A percentile compares a stretch with the other conserved stretches of the same genome.
Conservation (phyloP, 2,113 vertebrate species). For the Pomatorhinus ruficollis region DNA sequence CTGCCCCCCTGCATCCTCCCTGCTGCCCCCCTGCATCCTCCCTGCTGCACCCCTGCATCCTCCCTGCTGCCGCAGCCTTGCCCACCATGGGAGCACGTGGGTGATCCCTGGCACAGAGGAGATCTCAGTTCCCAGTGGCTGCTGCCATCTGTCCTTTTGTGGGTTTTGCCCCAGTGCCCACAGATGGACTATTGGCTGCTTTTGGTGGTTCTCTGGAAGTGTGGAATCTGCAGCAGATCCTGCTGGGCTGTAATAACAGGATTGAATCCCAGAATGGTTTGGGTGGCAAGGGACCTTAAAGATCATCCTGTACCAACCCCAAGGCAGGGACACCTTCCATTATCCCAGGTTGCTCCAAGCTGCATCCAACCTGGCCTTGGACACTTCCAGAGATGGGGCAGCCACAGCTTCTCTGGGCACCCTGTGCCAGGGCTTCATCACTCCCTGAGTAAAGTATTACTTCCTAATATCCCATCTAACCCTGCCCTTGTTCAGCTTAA, state of each 20-base stretch:
- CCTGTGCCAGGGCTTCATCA: neutral
- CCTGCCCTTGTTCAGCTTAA: neutral
- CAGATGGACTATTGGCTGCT: neutral
- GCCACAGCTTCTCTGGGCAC: neutral
- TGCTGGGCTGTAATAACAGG: neutral
- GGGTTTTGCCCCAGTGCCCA: fast-evolving
- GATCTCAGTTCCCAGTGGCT: neutral
- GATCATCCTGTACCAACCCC: neutral
- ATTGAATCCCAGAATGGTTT: neutral
- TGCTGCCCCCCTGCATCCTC: neutral
- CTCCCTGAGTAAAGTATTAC: neutral
- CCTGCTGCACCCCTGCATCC: neutral
- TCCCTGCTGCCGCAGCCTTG: neutral
- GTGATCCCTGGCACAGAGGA: neutral
- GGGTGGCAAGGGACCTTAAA: neutral
- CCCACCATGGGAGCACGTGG: fast-evolving
- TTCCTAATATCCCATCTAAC: neutral
- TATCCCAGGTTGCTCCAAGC: neutral
- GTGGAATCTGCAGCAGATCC: neutral
- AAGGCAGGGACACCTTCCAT: neutral
- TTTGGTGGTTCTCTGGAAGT: neutral
- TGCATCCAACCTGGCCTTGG: fast-evolving
- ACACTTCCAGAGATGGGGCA: neutral
- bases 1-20: no score
- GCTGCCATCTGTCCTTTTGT: fast-evolving